phyloP scores from a whole-genome alignment of 2,797 vertebrate species.

The Delichon dasypus region DNA sequence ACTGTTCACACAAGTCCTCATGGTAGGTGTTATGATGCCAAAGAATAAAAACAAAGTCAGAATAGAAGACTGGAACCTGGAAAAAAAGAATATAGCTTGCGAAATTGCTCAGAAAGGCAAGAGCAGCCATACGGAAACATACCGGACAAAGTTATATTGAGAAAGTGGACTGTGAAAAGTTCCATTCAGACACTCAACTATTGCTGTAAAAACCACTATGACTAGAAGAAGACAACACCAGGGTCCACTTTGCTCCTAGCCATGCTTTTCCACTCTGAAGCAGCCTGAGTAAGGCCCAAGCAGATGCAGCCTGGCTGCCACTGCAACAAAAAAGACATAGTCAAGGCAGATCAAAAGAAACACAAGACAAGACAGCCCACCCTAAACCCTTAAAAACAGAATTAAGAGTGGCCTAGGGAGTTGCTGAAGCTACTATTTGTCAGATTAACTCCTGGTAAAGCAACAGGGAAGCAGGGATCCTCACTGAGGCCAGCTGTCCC shows the following conservation, averaged over 20 bases:
- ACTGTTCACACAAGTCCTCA: background rate
- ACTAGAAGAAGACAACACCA: background rate
- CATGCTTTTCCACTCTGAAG: background rate
- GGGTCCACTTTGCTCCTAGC: background rate
- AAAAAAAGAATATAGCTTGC: background rate
- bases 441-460: background rate
- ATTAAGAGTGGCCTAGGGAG: background rate
- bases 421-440: background rate
- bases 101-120: background rate
- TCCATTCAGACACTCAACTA: background rate
- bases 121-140: background rate
- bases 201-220: background rate
- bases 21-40: background rate
- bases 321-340: background rate
- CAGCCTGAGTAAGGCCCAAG: background rate
- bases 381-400: background rate
- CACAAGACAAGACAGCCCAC: background rate
- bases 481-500: background rate
- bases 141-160: background rate
- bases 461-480: background rate
- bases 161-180: background rate
- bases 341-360: background rate
- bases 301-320: background rate
- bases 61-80: background rate
- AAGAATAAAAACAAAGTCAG: background rate